Conservation (phyloP, 2,113 vertebrate genomes). For the Paralichthys olivaceus region DNA sequence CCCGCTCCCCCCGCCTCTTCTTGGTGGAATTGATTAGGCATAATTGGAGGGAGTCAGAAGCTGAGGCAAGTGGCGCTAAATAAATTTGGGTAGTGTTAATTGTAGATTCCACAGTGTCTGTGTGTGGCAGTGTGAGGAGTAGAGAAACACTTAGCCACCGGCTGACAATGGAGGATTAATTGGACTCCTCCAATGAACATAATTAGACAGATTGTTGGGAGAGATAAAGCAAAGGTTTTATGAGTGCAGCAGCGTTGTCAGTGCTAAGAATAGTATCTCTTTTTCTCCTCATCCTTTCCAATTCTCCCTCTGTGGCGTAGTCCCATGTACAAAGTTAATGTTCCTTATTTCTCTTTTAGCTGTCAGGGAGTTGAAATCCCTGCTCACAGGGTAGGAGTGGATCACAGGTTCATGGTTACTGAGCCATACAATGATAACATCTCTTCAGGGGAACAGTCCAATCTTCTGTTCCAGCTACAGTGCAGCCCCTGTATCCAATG, state of each 20-base stretch:
- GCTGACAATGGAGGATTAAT: constrained; percentile 90
- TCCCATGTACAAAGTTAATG: constrained; percentile 61
- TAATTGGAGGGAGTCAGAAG: constrained; percentile 89
- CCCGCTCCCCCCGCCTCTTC: constrained; percentile 66
- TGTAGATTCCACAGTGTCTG: constrained; percentile 85
- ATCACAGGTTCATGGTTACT: constrained; percentile 63
- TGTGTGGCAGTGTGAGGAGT: constrained; percentile 74
- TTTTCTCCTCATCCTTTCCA: constrained; percentile 47
- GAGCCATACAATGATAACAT: constrained; percentile 62
- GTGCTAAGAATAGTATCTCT: constrained; percentile 70
- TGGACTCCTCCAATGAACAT: constrained; percentile 89
- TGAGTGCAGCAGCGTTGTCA: constrained; percentile 78
- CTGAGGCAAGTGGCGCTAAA: constrained; percentile 86
- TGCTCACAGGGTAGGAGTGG: constrained; percentile 47
- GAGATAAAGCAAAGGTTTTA: constrained; percentile 87
- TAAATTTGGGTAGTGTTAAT: constrained; percentile 90
- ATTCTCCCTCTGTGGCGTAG: constrained; percentile 42
- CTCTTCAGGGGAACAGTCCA: constrained; percentile 56
- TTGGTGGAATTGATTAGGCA: constrained; percentile 85
- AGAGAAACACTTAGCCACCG: constrained; percentile 89
- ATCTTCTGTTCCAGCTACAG: constrained; percentile 50
- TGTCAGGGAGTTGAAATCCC: constrained; percentile 60
- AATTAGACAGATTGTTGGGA: constrained; percentile 91
- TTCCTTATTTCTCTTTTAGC: constrained; percentile 60
- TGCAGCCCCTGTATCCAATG: constrained; percentile 19